phyloP scores from a whole-genome alignment of 2,888 invertebrate genomes.

The Hirtodrosophila trivittata region DNA sequence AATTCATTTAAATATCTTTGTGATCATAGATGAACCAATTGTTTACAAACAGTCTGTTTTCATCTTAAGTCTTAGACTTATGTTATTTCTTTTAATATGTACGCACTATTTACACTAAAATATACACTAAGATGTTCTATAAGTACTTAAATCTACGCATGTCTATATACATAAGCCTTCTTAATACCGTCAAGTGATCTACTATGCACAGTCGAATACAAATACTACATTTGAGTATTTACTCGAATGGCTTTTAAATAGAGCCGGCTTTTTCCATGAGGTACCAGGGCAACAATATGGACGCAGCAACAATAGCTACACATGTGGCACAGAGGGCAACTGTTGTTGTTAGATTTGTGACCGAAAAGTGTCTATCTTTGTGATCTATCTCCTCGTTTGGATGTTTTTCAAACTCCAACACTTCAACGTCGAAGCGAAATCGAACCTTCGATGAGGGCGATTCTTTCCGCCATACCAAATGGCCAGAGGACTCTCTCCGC shows the following conservation, averaged over 20 bases:
- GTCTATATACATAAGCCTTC: constrained; percentile 57
- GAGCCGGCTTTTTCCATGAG: constrained; percentile 79
- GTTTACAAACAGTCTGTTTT: constrained; percentile 42
- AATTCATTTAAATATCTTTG: constrained; percentile 52
- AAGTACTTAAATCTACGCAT: constrained; percentile 46
- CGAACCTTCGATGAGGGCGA: constrained; percentile 83
- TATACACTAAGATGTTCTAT: constrained; percentile 17
- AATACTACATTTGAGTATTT: constrained; percentile 2
- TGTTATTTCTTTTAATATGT: constrained; percentile 28
- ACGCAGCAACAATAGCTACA: constrained; percentile 82
- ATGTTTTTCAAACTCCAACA: constrained; percentile 83
- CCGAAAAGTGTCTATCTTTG: constrained; percentile 63
- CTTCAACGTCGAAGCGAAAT: constrained; percentile 84
- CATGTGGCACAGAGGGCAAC: constrained; percentile 82
- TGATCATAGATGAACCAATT: constrained; percentile 38
- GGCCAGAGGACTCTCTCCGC: constrained; percentile 83
- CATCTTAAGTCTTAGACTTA: constrained; percentile 29
- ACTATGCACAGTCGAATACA: constrained; percentile 36
- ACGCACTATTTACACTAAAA: constrained; percentile 53
- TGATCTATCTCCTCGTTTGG: constrained; percentile 82
- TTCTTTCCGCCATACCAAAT: constrained; percentile 84
- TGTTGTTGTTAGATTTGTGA: constrained; percentile 77
- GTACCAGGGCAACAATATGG: constrained; percentile 83
- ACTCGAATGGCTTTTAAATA: constrained; percentile 22
- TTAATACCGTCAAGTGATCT: constrained; percentile 65